Percentiles rank a stretch among this genome's conserved stretches.
Conservation (phyloP, 1,140 invertebrate species). For the Bradynema listronoti region DNA sequence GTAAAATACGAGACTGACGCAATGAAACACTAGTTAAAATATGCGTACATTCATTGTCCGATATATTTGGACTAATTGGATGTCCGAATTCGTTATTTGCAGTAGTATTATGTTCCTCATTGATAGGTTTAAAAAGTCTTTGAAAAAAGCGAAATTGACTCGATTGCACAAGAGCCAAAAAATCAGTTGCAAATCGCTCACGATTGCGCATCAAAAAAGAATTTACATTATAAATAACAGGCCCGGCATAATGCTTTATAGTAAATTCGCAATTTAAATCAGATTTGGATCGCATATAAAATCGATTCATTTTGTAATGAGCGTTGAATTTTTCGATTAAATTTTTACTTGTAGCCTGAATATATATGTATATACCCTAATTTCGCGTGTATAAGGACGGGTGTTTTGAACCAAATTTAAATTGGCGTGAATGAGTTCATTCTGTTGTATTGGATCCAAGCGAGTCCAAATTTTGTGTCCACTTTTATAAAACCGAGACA, state of each 20-base stretch:
- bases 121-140: conserved; percentile 68
- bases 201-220: conserved; percentile 96
- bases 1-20: not conserved
- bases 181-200: conserved; percentile 62
- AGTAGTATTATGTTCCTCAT: not conserved
- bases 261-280: conserved; percentile 93
- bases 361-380: no score
- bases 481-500: no score
- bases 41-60: no score
- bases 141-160: conserved; percentile 87
- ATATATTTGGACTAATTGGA: no score
- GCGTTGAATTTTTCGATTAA: conserved; percentile 91
- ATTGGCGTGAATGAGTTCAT: no score
- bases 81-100: no score
- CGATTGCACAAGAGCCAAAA: conserved; percentile 73
- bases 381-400: no score
- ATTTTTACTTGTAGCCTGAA: conserved; percentile 85
- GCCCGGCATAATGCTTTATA: conserved; percentile 92
- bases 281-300: conserved; percentile 93
- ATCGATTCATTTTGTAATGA: no score
- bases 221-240: conserved; percentile 91
- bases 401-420: no score
- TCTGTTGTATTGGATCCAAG: no score
- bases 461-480: no score
- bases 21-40: no score